phyloP scores from a whole-genome alignment of 2,797 vertebrate species.

The Monodelphis domestica region DNA sequence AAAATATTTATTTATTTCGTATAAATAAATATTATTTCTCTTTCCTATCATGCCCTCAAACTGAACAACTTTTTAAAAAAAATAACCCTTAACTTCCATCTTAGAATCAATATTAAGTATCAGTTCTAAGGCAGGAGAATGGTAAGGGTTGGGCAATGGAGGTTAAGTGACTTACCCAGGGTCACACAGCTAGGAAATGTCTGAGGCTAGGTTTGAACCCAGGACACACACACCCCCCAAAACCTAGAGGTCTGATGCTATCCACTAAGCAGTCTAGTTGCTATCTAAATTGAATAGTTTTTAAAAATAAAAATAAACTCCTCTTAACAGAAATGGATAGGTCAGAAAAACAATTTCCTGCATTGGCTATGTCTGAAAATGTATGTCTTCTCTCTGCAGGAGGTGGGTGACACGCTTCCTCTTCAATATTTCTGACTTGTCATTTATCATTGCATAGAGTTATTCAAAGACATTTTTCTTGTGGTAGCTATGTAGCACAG shows the following conservation, averaged over 20 bases:
- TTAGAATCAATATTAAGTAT: no score
- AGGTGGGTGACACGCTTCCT: background rate
- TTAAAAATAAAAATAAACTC: background rate
- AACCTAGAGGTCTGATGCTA: no score
- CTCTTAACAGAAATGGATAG: background rate
- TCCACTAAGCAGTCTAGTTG: no score
- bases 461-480: background rate
- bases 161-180: no score
- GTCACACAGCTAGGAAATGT: no score
- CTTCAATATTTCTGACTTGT: background rate
- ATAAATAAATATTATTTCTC: background rate
- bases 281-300: no score
- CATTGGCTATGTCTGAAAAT: background rate
- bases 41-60: background rate
- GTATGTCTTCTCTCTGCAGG: background rate
- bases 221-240: no score
- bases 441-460: background rate
- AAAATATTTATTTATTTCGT: background rate
- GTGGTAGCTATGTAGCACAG: no score
- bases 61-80: background rate
- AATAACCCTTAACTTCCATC: no score
- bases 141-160: no score
- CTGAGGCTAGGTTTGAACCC: no score
- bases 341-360: background rate
- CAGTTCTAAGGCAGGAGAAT: no score